Conservation (phyloP, 2,113 vertebrate species). For the Rhinolophus sinicus region DNA sequence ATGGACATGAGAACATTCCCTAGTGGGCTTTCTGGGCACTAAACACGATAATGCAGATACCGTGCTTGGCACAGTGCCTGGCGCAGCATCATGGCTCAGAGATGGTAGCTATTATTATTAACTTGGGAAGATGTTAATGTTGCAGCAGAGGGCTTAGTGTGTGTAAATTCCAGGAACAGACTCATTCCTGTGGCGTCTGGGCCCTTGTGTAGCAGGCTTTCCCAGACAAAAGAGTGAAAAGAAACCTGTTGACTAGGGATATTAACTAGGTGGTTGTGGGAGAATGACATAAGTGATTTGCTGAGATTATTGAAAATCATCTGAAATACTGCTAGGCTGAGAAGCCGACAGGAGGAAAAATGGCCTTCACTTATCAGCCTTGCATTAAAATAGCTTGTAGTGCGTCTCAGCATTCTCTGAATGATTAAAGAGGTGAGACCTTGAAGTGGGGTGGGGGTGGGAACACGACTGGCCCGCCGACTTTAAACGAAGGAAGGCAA, state of each 20-base stretch:
- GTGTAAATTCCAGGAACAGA: background rate
- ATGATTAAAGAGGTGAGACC: constrained; percentile 79
- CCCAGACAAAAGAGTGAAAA: constrained; percentile 52
- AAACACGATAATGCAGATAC: background rate
- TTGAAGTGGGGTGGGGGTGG: constrained; percentile 19
- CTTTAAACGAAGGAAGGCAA: constrained; percentile 57
- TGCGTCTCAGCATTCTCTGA: constrained; percentile 50
- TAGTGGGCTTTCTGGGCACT: background rate
- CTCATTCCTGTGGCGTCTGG: background rate
- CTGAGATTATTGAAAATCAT: constrained; percentile 69
- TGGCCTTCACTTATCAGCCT: constrained; percentile 64
- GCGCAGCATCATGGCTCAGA: background rate
- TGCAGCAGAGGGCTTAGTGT: background rate
- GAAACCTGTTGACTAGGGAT: constrained; percentile 44
- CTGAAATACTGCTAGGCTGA: constrained; percentile 26
- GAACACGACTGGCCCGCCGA: background rate
- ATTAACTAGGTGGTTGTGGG: constrained; percentile 62
- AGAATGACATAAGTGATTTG: constrained; percentile 65
- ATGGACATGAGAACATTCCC: background rate
- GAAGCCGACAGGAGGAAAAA: constrained; percentile 50
- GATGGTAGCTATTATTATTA: constrained; percentile 9
- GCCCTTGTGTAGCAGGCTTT: background rate
- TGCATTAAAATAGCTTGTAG: constrained; percentile 68
- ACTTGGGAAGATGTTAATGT: constrained; percentile 17
- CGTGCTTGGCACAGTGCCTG: background rate